These are phyloP conservation scores for Drosophila melanogaster DNA, from an alignment of 1,140 invertebrate species.

Conservation along the genomic window DNA sequence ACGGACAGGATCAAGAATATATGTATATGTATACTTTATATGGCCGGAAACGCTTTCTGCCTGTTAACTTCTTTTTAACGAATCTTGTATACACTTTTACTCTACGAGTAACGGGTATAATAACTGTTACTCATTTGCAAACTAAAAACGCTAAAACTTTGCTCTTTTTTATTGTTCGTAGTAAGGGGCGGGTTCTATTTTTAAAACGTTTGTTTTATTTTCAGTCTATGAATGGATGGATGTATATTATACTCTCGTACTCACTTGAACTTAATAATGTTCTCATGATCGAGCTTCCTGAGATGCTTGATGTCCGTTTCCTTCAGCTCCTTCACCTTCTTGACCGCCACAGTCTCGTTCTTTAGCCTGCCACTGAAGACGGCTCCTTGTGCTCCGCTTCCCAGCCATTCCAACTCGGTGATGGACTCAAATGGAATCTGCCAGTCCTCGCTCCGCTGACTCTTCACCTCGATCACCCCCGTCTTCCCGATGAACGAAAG, in stretches of 20 bases:
- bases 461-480: constrained; percentile 78
- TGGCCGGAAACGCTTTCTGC: too few species aligned
- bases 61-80: too few species aligned
- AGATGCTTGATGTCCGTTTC: constrained; percentile 98
- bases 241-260: constrained; percentile 11
- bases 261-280: constrained; percentile 97
- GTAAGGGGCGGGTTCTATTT: too few species aligned
- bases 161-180: background rate
- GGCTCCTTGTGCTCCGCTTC: constrained; percentile 97
- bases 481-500: constrained; percentile 94
- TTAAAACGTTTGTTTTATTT: background rate
- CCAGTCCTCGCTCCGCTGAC: constrained; percentile 90
- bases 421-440: constrained; percentile 98
- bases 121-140: too few species aligned
- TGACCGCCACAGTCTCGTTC: constrained; percentile 96
- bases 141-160: too few species aligned
- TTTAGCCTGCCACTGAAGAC: constrained; percentile 96
- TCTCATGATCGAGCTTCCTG: constrained; percentile 97
- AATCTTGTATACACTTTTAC: too few species aligned
- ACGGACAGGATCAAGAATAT: too few species aligned
- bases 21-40: too few species aligned
- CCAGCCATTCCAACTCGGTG: constrained; percentile 95
- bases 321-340: constrained; percentile 96
- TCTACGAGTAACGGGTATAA: too few species aligned
- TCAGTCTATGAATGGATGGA: background rate